Percentiles rank a stretch among this genome's conserved stretches.
These are phyloP conservation scores for Homarus gammarus DNA, from an alignment of 2,888 invertebrate species.

Conservation along the genomic window DNA sequence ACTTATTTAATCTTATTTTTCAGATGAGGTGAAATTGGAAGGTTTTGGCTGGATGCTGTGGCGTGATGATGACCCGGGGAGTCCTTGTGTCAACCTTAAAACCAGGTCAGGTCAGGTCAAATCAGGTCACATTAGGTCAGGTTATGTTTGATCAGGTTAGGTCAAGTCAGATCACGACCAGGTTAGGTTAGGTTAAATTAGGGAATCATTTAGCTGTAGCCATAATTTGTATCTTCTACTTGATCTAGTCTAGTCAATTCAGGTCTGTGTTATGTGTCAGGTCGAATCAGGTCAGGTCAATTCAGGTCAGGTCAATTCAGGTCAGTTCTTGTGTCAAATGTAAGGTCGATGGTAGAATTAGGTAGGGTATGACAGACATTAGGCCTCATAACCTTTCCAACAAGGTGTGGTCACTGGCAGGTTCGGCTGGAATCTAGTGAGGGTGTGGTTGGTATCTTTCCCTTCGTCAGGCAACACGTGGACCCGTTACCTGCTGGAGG, in stretches of 20 bases:
- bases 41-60: neutral
- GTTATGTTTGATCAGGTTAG: too few species aligned
- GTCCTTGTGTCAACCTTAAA: neutral
- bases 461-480: constrained; percentile 79
- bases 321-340: neutral
- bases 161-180: too few species aligned
- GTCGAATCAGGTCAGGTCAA: neutral
- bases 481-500: constrained; percentile 78
- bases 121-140: neutral
- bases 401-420: neutral
- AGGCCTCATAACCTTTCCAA: neutral
- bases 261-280: neutral
- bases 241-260: too few species aligned
- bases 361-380: neutral
- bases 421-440: neutral
- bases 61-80: neutral
- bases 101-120: neutral
- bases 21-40: neutral
- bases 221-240: neutral
- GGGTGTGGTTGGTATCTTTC: constrained; percentile 66
- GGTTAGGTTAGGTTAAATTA: too few species aligned
- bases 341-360: too few species aligned
- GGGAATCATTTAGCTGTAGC: too few species aligned
- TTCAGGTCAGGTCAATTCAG: neutral
- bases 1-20: too few species aligned